Percentiles rank a stretch among this genome's conserved stretches.
phyloP scores from a whole-genome alignment of 1,140 invertebrate genomes.

The Lucilia sericata region DNA sequence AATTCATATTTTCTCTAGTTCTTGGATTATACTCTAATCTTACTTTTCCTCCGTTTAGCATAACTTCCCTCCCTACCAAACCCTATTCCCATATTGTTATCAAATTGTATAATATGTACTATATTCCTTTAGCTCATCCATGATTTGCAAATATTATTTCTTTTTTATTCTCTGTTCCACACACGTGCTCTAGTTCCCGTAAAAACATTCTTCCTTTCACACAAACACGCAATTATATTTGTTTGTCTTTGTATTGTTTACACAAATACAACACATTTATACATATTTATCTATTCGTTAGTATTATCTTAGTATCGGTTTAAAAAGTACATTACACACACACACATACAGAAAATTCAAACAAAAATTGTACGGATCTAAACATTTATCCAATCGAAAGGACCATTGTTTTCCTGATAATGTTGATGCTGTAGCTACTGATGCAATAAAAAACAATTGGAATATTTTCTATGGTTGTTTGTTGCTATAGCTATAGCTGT shows the following conservation, averaged over 20 bases:
- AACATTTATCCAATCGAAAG: background rate
- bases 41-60: too few species aligned
- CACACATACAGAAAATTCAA: background rate
- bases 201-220: background rate
- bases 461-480: background rate
- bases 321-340: background rate
- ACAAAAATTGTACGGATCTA: background rate
- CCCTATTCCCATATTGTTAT: too few species aligned
- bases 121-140: background rate
- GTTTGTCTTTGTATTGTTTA: too few species aligned
- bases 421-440: background rate
- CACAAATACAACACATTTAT: too few species aligned
- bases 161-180: background rate
- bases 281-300: background rate
- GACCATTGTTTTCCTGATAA: background rate
- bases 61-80: too few species aligned
- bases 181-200: background rate
- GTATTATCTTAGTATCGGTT: background rate
- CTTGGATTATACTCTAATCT: too few species aligned
- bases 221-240: background rate
- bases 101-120: too few species aligned
- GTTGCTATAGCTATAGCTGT: background rate
- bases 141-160: background rate
- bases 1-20: too few species aligned
- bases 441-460: slow-evolving; percentile 1